Percentiles rank a stretch among this genome's conserved stretches.
These are phyloP conservation scores for Myotis brandtii DNA, from an alignment of 2,113 vertebrate species.

Conservation along the genomic window DNA sequence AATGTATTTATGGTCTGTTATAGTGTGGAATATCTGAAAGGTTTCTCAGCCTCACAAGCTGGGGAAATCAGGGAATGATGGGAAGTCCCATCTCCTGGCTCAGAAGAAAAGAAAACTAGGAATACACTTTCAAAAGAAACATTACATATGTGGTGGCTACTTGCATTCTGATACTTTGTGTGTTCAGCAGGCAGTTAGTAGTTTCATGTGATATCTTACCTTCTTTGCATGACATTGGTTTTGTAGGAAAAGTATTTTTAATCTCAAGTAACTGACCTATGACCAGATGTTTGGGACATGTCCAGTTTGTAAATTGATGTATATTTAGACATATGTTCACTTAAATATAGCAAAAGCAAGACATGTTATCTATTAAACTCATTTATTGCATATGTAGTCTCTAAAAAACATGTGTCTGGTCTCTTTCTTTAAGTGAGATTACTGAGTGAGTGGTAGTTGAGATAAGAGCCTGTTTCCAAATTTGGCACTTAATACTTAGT, in stretches of 20 bases:
- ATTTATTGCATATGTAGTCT: background rate
- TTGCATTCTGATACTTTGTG: background rate
- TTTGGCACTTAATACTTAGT: background rate
- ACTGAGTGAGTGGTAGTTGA: background rate
- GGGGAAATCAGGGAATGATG: background rate
- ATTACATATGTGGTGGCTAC: background rate
- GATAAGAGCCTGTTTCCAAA: background rate
- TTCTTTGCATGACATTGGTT: background rate
- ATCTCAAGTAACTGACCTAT: background rate
- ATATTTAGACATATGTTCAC: background rate
- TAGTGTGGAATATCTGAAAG: background rate
- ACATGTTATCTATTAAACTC: background rate
- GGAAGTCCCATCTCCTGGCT: background rate
- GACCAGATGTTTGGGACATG: background rate
- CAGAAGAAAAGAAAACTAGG: background rate
- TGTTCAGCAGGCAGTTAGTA: background rate
- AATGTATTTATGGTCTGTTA: background rate
- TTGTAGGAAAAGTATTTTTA: conserved; percentile 39
- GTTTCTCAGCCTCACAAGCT: background rate
- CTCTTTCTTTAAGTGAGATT: background rate
- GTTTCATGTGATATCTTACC: background rate
- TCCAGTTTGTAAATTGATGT: background rate
- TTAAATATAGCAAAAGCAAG: background rate
- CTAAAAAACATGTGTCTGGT: background rate
- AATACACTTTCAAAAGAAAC: background rate